Percentiles rank a stretch among this genome's conserved stretches.
Conservation (phyloP, 1,140 invertebrate species). For the Thaumatotibia leucotreta region DNA sequence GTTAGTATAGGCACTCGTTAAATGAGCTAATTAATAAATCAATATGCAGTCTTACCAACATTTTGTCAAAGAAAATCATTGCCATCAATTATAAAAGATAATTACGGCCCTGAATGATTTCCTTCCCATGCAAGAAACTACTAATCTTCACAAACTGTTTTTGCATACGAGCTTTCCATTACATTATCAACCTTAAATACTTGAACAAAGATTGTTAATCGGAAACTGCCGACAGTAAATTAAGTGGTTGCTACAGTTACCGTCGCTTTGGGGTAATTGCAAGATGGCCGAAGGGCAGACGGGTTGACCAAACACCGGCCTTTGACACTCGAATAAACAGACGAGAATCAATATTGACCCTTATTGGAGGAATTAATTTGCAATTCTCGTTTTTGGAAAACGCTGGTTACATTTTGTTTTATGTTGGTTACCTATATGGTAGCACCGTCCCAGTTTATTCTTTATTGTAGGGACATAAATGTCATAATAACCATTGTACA, state of each 20-base stretch:
- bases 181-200: background rate
- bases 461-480: no score
- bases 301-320: background rate
- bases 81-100: no score
- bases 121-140: background rate
- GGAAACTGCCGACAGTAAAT: background rate
- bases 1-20: no score
- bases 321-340: background rate
- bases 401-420: no score
- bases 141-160: background rate
- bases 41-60: no score
- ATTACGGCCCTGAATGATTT: background rate
- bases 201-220: background rate
- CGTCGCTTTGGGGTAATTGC: background rate
- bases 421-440: no score
- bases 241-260: background rate
- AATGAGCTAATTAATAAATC: no score
- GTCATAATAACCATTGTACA: no score
- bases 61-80: no score
- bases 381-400: background rate
- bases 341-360: background rate
- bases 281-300: slow-evolving; percentile 30
- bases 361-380: slow-evolving; percentile 4
- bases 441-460: no score
- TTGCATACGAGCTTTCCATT: background rate